Conservation (phyloP, 35 echinoderm and acorn worm species). For the Lytechinus pictus region DNA sequence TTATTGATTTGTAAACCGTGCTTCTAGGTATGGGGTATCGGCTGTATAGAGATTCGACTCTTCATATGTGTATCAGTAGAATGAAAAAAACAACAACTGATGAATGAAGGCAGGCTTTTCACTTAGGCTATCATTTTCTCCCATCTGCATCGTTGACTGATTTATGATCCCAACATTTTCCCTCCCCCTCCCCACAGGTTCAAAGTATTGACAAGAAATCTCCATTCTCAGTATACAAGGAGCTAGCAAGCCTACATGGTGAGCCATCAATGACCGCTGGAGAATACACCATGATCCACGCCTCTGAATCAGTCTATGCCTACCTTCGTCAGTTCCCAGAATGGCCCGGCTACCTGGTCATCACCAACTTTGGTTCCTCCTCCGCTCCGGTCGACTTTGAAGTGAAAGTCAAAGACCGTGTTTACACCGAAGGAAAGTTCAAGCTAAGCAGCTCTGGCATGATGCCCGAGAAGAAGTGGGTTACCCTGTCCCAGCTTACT, state of each 20-base stretch:
- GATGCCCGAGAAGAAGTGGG: neutral
- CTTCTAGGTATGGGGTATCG: too few relatives aligned
- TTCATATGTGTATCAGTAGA: too few relatives aligned
- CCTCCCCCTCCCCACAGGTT: neutral
- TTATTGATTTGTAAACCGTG: too few relatives aligned
- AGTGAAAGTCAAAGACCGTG: neutral
- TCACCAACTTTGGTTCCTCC: constrained; percentile 56
- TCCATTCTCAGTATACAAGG: constrained; percentile 40
- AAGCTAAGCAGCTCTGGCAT: constrained; percentile 18
- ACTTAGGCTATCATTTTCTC: too few relatives aligned
- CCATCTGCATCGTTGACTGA: neutral
- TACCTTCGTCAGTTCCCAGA: constrained; percentile 57
- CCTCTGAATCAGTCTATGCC: constrained; percentile 19
- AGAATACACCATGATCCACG: neutral
- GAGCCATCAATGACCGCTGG: constrained; percentile 67
- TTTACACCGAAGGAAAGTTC: neutral
- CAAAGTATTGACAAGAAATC: constrained; percentile 40
- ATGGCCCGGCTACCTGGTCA: constrained; percentile 65
- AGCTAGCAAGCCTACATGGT: constrained; percentile 39
- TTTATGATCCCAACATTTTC: neutral
- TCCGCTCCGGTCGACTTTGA: constrained; percentile 1
- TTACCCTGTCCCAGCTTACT: neutral
- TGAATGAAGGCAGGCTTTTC: too few relatives aligned
- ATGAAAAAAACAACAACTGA: too few relatives aligned
- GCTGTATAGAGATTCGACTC: too few relatives aligned